These are phyloP conservation scores for Electrophaes corylata DNA, from an alignment of 2,888 invertebrate species.

Conservation along the genomic window DNA sequence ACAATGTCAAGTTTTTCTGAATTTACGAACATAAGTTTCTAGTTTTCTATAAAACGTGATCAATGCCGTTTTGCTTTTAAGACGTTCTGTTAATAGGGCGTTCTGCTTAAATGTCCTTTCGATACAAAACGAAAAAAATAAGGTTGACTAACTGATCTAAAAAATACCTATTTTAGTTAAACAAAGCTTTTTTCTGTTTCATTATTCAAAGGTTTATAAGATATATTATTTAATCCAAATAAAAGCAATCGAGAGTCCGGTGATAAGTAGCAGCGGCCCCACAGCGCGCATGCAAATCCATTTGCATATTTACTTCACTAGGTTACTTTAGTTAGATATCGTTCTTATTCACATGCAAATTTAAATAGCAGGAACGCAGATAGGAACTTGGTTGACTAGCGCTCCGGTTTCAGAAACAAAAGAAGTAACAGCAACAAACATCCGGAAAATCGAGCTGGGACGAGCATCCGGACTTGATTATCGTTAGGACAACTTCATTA, in stretches of 20 bases:
- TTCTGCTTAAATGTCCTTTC: too few species aligned
- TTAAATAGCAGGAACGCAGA: slow-evolving; percentile 27
- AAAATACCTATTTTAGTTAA: not conserved
- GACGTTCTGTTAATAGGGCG: too few species aligned
- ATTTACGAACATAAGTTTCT: too few species aligned
- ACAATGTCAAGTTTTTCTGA: too few species aligned
- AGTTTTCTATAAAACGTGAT: too few species aligned
- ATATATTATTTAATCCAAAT: not conserved
- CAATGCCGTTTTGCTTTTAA: too few species aligned
- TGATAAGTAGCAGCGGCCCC: slow-evolving; percentile 24
- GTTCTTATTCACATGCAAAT: slow-evolving; percentile 40
- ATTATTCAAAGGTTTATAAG: not conserved
- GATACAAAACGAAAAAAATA: too few species aligned
- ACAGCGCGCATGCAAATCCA: slow-evolving; percentile 28
- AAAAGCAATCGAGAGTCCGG: slow-evolving; percentile 3
- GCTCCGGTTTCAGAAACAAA: slow-evolving; percentile 22
- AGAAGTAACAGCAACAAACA: slow-evolving; percentile 22
- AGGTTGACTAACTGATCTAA: too few species aligned
- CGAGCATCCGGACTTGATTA: slow-evolving; percentile 21
- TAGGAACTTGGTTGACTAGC: slow-evolving; percentile 13
- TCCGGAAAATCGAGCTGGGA: slow-evolving; percentile 27
- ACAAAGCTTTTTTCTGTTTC: not conserved
- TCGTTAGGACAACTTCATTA: slow-evolving; percentile 54
- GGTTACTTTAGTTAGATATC: slow-evolving; percentile 27
- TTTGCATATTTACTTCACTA: slow-evolving; percentile 37